phyloP scores from a whole-genome alignment of 2,797 vertebrate species.

The Echiichthys vipera region DNA sequence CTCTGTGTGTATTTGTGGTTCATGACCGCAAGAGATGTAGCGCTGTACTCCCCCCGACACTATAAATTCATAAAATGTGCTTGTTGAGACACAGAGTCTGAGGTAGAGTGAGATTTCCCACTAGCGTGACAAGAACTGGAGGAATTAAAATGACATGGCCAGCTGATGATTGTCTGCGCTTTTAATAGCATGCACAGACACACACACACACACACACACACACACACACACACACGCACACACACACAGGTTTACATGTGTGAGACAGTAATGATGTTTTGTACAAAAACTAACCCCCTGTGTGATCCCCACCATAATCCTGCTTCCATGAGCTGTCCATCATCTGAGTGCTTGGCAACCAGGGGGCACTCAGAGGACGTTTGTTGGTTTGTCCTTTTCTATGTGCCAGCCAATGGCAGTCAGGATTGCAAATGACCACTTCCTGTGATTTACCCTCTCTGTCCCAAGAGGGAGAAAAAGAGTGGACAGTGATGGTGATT shows the following conservation, averaged over 20 bases:
- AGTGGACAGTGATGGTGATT: not conserved
- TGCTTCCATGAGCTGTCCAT: slow-evolving; percentile 61
- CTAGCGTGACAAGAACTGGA: slow-evolving; percentile 29
- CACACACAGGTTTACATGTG: slow-evolving; percentile 20
- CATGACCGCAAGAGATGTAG: not conserved
- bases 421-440: slow-evolving; percentile 28
- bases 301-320: slow-evolving; percentile 74
- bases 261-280: slow-evolving; percentile 55
- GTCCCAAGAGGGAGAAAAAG: slow-evolving; percentile 30
- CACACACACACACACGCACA: slow-evolving; percentile 13
- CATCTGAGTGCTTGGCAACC: slow-evolving; percentile 66
- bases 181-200: slow-evolving; percentile 17
- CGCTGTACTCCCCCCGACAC: not conserved
- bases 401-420: slow-evolving; percentile 55
- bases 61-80: slow-evolving; percentile 9
- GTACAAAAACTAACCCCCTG: slow-evolving; percentile 68
- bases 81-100: not conserved
- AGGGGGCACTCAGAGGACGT: slow-evolving; percentile 35
- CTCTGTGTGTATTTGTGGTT: slow-evolving; percentile 13
- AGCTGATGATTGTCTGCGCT: slow-evolving; percentile 31
- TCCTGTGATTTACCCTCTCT: slow-evolving; percentile 34
- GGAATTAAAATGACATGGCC: slow-evolving; percentile 37
- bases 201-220: slow-evolving; percentile 1
- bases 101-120: slow-evolving; percentile 22
- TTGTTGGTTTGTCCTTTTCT: slow-evolving; percentile 40